A percentile compares a stretch with the other conserved stretches of the same genome.
Evolutionary conservation across 2,113 vertebrate genomes (phyloP).

Genomic region (Oryzias curvinotus): DNA sequence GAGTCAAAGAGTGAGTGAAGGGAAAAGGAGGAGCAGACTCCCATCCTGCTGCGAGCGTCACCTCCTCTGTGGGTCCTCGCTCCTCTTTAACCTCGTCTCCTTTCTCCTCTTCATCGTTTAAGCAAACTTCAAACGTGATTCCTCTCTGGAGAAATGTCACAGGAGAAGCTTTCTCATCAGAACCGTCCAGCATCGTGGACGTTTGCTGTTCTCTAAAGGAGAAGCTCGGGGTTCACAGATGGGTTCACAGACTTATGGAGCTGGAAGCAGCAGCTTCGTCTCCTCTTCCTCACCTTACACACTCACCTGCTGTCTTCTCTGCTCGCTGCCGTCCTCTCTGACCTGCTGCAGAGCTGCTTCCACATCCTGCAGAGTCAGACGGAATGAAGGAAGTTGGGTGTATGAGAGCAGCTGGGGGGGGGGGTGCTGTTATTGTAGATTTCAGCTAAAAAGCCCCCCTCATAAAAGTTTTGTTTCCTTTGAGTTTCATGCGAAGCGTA

Average conservation of each 20-base stretch:
- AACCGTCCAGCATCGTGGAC: no score
- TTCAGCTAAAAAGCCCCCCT: no score
- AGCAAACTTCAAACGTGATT: slow-evolving; percentile 88
- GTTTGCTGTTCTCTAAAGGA: no score
- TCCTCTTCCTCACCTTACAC: slow-evolving; percentile 73
- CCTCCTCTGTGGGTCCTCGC: slow-evolving; percentile 11
- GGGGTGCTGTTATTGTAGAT: no score
- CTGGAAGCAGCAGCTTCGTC: not conserved
- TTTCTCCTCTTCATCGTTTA: slow-evolving; percentile 72
- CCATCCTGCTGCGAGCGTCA: not conserved
- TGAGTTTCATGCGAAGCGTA: no score
- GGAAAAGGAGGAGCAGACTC: not conserved
- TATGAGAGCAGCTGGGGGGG: no score
- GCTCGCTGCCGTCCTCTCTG: slow-evolving; percentile 59
- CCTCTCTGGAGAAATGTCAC: slow-evolving; percentile 74
- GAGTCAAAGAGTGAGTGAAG: slow-evolving; percentile 45
- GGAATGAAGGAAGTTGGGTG: not conserved
- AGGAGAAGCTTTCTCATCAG: not conserved
- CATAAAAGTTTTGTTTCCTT: no score
- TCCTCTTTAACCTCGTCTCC: slow-evolving; percentile 13
- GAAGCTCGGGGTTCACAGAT: no score
- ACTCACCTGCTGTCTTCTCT: slow-evolving; percentile 73
- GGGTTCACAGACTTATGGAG: no score
- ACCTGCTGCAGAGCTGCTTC: slow-evolving; percentile 72
- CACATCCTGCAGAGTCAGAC: slow-evolving; percentile 62